These are phyloP conservation scores for Leiothrix lutea DNA, from an alignment of 2,113 vertebrate species.

Conservation along the genomic window DNA sequence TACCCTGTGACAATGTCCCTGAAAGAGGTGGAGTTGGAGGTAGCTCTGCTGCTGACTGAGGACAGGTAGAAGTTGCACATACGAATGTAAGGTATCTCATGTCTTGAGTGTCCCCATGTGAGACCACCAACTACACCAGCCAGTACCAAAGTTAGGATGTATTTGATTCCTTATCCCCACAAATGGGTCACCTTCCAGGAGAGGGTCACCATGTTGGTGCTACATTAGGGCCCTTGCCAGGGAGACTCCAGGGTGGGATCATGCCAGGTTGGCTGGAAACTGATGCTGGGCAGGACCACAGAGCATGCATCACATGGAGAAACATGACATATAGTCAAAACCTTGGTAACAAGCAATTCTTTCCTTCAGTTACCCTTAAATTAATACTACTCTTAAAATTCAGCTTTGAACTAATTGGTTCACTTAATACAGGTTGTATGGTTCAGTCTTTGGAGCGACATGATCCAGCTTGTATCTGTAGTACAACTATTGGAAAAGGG, in stretches of 20 bases:
- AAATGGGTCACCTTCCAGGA: background rate
- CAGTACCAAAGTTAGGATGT: background rate
- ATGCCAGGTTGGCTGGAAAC: background rate
- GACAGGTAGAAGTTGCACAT: background rate
- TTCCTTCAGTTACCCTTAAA: background rate
- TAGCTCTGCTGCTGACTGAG: background rate
- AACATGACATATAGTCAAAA: background rate
- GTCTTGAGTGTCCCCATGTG: background rate
- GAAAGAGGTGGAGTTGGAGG: background rate
- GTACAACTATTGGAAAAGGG: background rate
- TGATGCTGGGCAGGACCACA: background rate
- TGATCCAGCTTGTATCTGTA: background rate
- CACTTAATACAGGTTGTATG: background rate
- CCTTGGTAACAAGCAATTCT: background rate
- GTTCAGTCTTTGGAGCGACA: background rate
- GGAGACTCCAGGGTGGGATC: background rate
- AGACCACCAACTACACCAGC: background rate
- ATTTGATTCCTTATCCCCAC: background rate
- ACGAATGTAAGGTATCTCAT: background rate
- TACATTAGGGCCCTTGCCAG: background rate
- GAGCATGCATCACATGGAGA: background rate
- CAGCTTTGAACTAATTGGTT: background rate
- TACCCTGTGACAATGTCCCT: background rate
- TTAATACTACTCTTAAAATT: background rate
- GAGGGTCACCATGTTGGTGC: background rate